These are phyloP conservation scores for Aurelia coerulea DNA, from an alignment of 30 jellyfish, hydroid and myxozoan genomes.

Conservation along the genomic window DNA sequence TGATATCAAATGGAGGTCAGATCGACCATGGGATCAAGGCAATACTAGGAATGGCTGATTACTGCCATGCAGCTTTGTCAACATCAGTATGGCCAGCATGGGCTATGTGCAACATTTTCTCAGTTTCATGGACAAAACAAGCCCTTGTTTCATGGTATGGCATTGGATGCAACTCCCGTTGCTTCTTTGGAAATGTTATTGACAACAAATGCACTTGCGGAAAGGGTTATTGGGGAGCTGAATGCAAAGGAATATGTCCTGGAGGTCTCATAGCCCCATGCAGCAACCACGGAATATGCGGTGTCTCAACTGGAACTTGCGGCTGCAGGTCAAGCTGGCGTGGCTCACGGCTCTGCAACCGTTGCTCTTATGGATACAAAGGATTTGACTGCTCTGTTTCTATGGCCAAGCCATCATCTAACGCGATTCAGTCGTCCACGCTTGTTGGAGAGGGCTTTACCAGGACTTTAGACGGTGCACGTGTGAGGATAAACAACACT, in stretches of 20 bases:
- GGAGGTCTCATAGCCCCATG: constrained; percentile 45
- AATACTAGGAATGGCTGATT: constrained; percentile 59
- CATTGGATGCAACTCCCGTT: constrained; percentile 21
- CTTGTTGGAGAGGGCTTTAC: constrained; percentile 47
- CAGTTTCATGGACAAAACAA: constrained; percentile 53
- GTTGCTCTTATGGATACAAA: constrained; percentile 39
- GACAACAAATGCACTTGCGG: constrained; percentile 36
- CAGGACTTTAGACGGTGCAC: constrained; percentile 53
- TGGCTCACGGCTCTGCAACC: constrained; percentile 39
- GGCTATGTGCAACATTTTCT: constrained; percentile 55
- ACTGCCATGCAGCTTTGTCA: constrained; percentile 50
- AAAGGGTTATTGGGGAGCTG: constrained; percentile 65
- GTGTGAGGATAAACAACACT: constrained; percentile 47
- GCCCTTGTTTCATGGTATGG: constrained; percentile 46
- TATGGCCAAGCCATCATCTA: not conserved
- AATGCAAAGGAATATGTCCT: constrained; percentile 41
- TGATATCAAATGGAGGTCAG: constrained; percentile 46
- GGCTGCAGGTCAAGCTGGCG: constrained; percentile 58
- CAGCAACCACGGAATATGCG: constrained; percentile 43
- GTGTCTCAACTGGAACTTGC: constrained; percentile 29
- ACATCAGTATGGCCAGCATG: constrained; percentile 61
- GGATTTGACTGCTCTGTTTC: constrained; percentile 57
- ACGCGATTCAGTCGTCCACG: constrained; percentile 34
- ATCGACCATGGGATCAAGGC: constrained; percentile 51
- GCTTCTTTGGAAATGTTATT: constrained; percentile 43